Conservation (phyloP, 2,113 vertebrate genomes). For the Alectura lathami region DNA sequence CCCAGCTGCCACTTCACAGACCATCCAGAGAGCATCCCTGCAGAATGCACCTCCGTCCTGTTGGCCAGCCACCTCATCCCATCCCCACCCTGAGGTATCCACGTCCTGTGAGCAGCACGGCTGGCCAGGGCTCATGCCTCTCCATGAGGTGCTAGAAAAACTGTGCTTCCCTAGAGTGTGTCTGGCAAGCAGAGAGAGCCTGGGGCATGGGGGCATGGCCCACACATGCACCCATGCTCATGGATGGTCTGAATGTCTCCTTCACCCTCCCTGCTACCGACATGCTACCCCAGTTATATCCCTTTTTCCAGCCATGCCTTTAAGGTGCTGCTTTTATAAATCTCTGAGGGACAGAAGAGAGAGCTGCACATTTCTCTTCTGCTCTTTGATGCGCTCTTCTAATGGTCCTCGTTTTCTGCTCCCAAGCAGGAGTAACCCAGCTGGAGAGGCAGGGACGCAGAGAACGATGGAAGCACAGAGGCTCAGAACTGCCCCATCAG, state of each 20-base stretch:
- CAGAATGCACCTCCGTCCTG: neutral
- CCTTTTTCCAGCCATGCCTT: neutral
- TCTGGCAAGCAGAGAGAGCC: too few species aligned
- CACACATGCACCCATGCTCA: too few species aligned
- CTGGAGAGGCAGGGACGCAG: neutral
- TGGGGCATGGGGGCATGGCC: too few species aligned
- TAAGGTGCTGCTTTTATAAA: neutral
- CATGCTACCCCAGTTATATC: neutral
- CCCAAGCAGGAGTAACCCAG: neutral
- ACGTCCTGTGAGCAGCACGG: too few species aligned
- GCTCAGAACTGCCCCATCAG: neutral
- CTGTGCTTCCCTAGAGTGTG: too few species aligned
- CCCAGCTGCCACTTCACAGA: neutral
- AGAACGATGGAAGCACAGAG: neutral
- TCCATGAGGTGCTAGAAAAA: too few species aligned
- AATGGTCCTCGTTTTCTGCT: neutral
- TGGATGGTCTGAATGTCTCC: neutral
- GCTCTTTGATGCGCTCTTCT: neutral
- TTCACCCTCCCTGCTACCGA: neutral
- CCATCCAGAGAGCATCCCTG: neutral
- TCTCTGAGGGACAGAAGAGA: neutral
- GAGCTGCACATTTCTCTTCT: neutral
- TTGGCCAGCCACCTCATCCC: neutral
- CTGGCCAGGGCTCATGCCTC: too few species aligned
- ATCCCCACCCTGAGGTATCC: too few species aligned